phyloP scores from a whole-genome alignment of 2,888 invertebrate genomes.

The Bembecia ichneumoniformis region DNA sequence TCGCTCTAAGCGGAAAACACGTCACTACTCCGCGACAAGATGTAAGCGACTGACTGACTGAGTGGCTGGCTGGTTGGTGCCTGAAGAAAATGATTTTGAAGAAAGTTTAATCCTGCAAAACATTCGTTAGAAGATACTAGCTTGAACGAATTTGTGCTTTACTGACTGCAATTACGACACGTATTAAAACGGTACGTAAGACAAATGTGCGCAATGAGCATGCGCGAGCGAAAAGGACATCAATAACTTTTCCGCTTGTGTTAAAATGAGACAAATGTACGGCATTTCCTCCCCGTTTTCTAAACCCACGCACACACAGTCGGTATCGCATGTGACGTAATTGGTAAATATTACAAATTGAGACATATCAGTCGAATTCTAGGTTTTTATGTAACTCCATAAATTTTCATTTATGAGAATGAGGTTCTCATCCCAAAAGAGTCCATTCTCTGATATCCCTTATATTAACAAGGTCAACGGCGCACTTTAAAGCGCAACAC shows the following conservation, averaged over 20 bases:
- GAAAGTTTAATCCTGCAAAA: slow-evolving; percentile 6
- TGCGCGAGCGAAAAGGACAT: slow-evolving; percentile 37
- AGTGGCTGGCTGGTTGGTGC: too few species aligned
- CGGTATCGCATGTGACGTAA: slow-evolving; percentile 6
- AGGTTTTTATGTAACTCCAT: too few species aligned
- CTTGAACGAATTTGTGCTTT: slow-evolving; percentile 21
- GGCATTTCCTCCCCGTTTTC: slow-evolving; percentile 19
- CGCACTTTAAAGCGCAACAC: too few species aligned
- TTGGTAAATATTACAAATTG: background rate
- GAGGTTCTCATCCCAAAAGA: too few species aligned
- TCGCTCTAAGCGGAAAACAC: background rate
- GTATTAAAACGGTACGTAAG: slow-evolving; percentile 27
- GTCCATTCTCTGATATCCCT: too few species aligned
- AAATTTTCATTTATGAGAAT: too few species aligned
- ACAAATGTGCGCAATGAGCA: slow-evolving; percentile 29
- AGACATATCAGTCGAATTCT: too few species aligned
- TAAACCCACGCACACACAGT: slow-evolving; percentile 19
- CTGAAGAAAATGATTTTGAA: background rate
- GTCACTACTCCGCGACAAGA: background rate
- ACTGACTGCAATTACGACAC: slow-evolving; percentile 21
- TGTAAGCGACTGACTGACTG: background rate
- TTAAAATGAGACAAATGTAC: slow-evolving; percentile 25
- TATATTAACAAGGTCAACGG: too few species aligned
- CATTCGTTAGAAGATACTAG: background rate
- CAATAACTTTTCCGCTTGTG: slow-evolving; percentile 9